Base-by-base conservation (phyloP, 2,888 invertebrate species). In the Dolichopus griseipennis region DNA sequence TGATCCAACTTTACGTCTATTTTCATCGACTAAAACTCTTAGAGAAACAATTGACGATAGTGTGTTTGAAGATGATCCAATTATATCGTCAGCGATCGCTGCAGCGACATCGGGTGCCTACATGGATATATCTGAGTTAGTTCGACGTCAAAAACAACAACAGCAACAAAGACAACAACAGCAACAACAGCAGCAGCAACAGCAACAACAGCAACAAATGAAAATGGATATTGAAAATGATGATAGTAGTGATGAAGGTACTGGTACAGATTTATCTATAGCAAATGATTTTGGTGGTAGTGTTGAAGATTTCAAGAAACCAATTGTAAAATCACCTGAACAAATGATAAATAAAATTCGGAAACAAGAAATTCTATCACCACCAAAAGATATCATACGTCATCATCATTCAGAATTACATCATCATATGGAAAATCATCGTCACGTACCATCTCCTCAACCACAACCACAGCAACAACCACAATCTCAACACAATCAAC, bases 41-140 rank as follows among this genome's bases (percentile, higher is more conserved):
- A 80, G 78, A 70, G 82, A 82, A 74, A 80, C 81, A 6, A 76
- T 82, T 20, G 82, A 82, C 66, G 81, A 82, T 72, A 81, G 81
- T 68, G 79, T 81, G 27, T 81, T 81, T 67, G 81, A 82, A 74
- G 82, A 81, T 68, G 82, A 82, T 75, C 81, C 81, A n/a, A 78
- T 81, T 65, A 81, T 81, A 68, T 79, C 80, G 2, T 79, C 81
- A 43, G 81, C 81, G 65, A 80, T 82, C 52, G 80, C 81, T 5
- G 82, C 81, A 2, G 81, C 81, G 63, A 80, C 81, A 65, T 79
- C 81, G 41, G 81, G 80, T 34, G 80, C 81, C 66, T 79, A 77
- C 69, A 80, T 81, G 81, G 81, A 81, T 68, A 81, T 81, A 65
- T 79, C 80, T 18, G 81, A 81, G 73, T 72, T 81, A 64, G 76